These are phyloP conservation scores for Trissoscelio sp. DNA, from an alignment of 2,888 invertebrate genomes.

Conservation along the genomic window DNA sequence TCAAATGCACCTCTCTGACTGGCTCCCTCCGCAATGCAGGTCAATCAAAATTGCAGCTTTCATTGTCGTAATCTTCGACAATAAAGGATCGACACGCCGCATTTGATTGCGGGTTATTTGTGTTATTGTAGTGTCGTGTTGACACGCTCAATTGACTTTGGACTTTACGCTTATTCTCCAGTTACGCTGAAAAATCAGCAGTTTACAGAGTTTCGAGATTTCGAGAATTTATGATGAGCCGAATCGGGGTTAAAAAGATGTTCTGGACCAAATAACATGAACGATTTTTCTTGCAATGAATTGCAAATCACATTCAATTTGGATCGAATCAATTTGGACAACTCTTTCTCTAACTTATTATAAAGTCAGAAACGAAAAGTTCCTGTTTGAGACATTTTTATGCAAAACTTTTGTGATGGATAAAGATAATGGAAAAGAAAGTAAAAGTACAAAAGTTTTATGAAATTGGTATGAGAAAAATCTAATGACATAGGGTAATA, in stretches of 20 bases:
- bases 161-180: conserved; percentile 24
- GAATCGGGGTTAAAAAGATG: conserved; percentile 34
- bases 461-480: too few relatives aligned
- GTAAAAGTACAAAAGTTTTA: too few relatives aligned
- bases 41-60: conserved; percentile 67
- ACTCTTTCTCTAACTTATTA: neutral
- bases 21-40: conserved; percentile 64
- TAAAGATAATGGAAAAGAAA: too few relatives aligned
- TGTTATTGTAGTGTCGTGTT: conserved; percentile 59
- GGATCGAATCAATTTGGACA: neutral
- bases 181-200: conserved; percentile 37
- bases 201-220: conserved; percentile 12
- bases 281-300: conserved; percentile 7
- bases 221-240: conserved; percentile 32
- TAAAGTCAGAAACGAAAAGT: too few relatives aligned
- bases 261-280: conserved; percentile 9
- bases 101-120: conserved; percentile 64
- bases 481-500: too few relatives aligned
- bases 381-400: too few relatives aligned
- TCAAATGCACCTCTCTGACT: conserved; percentile 47
- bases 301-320: conserved; percentile 5
- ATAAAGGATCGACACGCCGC: conserved; percentile 64
- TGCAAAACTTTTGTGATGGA: too few relatives aligned
- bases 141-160: conserved; percentile 63
- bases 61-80: conserved; percentile 64